Evolutionary conservation across 2,888 invertebrate species (phyloP).

Genomic region (Biston stratarius): DNA sequence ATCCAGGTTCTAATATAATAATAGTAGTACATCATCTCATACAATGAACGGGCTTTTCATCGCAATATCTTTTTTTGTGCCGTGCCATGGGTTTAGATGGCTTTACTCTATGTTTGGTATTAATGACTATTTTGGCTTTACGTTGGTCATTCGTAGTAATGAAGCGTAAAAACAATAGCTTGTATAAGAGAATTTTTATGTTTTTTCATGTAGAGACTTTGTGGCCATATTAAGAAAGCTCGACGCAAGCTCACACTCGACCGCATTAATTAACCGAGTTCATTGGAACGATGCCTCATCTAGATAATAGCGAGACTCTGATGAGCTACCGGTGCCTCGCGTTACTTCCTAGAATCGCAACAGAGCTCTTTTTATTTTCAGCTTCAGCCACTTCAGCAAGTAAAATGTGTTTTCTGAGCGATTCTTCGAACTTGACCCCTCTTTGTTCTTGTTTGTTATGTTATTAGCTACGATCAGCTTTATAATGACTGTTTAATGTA

Average conservation of each 20-base stretch:
- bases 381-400: slow-evolving; percentile 49
- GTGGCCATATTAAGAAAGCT: background rate
- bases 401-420: slow-evolving; percentile 53
- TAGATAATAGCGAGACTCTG: slow-evolving; percentile 42
- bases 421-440: slow-evolving; percentile 66
- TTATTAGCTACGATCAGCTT: slow-evolving; percentile 13
- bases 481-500: slow-evolving; percentile 9
- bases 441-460: slow-evolving; percentile 24
- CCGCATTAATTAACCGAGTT: slow-evolving; percentile 26
- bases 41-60: too few relatives aligned
- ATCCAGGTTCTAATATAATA: too few relatives aligned
- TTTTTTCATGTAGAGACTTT: too few relatives aligned
- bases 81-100: too few relatives aligned
- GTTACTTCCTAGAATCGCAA: slow-evolving; percentile 60
- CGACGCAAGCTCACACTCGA: slow-evolving; percentile 2
- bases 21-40: too few relatives aligned
- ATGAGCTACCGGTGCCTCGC: slow-evolving; percentile 38
- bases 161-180: too few relatives aligned
- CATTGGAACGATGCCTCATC: slow-evolving; percentile 27
- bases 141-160: too few relatives aligned
- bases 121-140: too few relatives aligned
- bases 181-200: too few relatives aligned
- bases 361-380: slow-evolving; percentile 61
- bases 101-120: too few relatives aligned
- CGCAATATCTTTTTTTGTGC: too few relatives aligned